Base-by-base conservation (phyloP, 2,797 vertebrate genomes). In the Lemur catta region DNA sequence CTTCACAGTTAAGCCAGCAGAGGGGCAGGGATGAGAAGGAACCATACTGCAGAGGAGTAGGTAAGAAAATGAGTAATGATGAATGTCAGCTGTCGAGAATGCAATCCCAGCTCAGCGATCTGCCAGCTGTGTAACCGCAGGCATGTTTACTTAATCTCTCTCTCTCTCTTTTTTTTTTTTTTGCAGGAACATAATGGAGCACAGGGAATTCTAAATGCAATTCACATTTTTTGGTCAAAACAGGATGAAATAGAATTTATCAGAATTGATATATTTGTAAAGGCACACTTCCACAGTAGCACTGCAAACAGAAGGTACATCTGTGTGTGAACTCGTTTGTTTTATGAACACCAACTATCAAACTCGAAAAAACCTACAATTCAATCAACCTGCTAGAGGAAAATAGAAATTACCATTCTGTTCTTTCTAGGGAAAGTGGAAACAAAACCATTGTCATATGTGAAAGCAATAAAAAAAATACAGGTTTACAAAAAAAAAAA, bases 151-250 rank as follows among this genome's bases (percentile, higher is more conserved):
- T 61, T 82, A 84, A 38, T 92, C 63, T 78, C 84, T 93, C 75
- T 43, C 57, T 86, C 50, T 43, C 46, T 78, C 10, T 12, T 46
- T 48, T 78, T 13, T 12, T 43, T 43, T 9, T 46, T 48, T 78
- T 13, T 12, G 6, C 55, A 80, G 78, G 72, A 86, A 84, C 86
- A 50, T 48, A 87, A 89, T 59, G 76, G 46, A 33, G 87, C 84
- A 7, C 41, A 78, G 93, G 84, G 97, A 94, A 92, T 95, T 96
- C 89, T 92, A 96, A 97, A 94, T 87, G 65, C 30, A 52, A 6
- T 84, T 57, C 91, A 71, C 85, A 80, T 93, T 96, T 94, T 94
- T 94, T 90, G 63, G 87, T 90, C 88, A 67, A 88, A 92, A 72
- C 35, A 55, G 41, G 74, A 55, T 81, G 48, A 84, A 71, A 88